Conservation (phyloP, 2,113 vertebrate species). For the Oxyura jamaicensis region DNA sequence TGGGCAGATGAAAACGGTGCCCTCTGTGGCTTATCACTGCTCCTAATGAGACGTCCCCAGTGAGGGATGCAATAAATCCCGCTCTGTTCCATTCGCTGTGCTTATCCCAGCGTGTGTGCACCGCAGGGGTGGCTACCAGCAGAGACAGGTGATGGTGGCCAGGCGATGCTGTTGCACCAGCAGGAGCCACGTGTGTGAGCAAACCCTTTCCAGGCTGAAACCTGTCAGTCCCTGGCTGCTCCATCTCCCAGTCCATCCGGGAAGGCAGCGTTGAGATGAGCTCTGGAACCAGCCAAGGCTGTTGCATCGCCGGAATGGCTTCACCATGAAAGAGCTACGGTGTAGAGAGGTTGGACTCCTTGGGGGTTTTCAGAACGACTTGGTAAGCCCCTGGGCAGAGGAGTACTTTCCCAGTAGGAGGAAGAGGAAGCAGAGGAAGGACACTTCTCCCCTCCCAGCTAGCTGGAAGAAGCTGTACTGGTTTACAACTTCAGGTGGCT, state of each 20-base stretch:
- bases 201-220: background rate
- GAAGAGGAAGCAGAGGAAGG: background rate
- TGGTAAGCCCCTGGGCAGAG: no score
- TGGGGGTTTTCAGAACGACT: no score
- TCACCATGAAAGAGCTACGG: no score
- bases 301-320: no score
- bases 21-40: background rate
- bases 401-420: background rate
- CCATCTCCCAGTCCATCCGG: no score
- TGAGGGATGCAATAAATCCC: background rate
- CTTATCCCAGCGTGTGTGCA: background rate
- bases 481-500: no score
- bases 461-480: no score
- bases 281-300: no score
- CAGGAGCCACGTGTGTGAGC: background rate
- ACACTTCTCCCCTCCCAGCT: background rate
- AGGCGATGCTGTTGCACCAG: background rate
- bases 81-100: background rate
- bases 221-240: background rate
- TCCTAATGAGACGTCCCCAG: background rate
- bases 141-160: background rate
- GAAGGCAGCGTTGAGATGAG: no score
- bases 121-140: background rate
- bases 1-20: background rate
- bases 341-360: no score